Base-by-base conservation (phyloP, 1,140 invertebrate species). In the Phthorimaea operculella region DNA sequence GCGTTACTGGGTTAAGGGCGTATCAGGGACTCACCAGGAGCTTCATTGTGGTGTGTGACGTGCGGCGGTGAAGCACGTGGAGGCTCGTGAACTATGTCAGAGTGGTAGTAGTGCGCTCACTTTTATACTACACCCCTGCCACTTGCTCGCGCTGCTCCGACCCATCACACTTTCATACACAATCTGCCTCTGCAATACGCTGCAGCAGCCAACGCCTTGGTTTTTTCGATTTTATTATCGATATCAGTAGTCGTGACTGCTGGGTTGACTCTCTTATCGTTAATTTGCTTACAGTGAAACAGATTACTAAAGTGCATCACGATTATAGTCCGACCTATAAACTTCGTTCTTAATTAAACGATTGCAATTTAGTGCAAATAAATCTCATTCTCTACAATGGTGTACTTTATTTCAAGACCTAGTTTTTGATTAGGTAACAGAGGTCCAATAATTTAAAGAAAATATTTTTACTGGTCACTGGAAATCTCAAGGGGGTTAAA, bases 71-170 rank as follows among this genome's bases (percentile, higher is more conserved):
- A 72, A 60, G 71, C 69, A 79, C 80, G 77, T 77, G 70, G 62
- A 56, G 54, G 66, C 62, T 74, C 65, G 71, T 84, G 74, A 81
- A 84, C 79, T 84, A 75, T 84, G 77, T 76, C 74, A 79, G 70
- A 74, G 76, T 82, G 74, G 75, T 82, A 74, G 75, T 73, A 70
- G 57, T 54, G 60, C 79, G 76, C 70, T 67, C 65, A 65, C 79
- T 84, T 84, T 77, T 84, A 84, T 84, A 84, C 79, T 70, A 58
- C 79, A 83, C 81, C 81, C 81, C 81, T 84, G 81, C 81, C 81
- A 84, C 76, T 73, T 63, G 62, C 68, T 57, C 65, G 64, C 70
- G 68, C 70, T 68, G 70, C 68, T 71, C 69, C 66, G 70, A 70
- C 70, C 68, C 76, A 80, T 81, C 79, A 75, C 67, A 78, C 81